phyloP scores from a whole-genome alignment of 1,140 invertebrate species.

The Leptopilina boulardi region DNA sequence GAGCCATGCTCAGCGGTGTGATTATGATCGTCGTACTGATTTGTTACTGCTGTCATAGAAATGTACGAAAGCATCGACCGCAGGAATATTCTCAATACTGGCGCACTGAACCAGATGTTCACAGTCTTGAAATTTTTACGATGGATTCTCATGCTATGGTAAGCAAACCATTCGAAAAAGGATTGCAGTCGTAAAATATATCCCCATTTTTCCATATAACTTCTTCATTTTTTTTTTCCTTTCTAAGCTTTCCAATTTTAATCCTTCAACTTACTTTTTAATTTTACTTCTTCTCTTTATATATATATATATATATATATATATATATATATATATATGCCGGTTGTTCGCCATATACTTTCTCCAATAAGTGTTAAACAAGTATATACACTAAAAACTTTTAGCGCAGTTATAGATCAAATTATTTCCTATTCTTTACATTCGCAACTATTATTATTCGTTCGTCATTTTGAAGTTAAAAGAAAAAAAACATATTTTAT shows the following conservation, averaged over 20 bases:
- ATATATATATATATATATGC: too few relatives aligned
- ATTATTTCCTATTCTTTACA: too few relatives aligned
- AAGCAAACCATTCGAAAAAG: constrained; percentile 51
- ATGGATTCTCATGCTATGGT: constrained; percentile 78
- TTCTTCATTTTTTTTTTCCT: background rate
- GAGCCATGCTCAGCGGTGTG: constrained; percentile 80
- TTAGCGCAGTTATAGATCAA: too few relatives aligned
- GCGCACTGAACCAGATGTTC: constrained; percentile 77
- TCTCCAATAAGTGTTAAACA: too few relatives aligned
- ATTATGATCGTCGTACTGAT: constrained; percentile 79
- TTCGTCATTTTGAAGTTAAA: too few relatives aligned
- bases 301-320: background rate
- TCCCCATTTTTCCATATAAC: background rate
- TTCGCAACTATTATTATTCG: too few relatives aligned
- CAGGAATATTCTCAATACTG: constrained; percentile 78
- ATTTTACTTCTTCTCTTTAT: background rate
- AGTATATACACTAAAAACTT: too few relatives aligned
- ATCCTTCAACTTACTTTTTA: background rate
- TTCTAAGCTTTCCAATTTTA: constrained; percentile 6
- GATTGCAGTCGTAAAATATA: constrained; percentile 17
- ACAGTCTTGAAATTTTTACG: constrained; percentile 80
- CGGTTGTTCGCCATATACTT: too few relatives aligned
- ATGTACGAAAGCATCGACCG: constrained; percentile 78
- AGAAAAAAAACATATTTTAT: too few relatives aligned
- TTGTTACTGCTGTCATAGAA: constrained; percentile 82